Evolutionary conservation across 2,888 invertebrate genomes (phyloP).

Genomic region (Saturnia japonica): DNA sequence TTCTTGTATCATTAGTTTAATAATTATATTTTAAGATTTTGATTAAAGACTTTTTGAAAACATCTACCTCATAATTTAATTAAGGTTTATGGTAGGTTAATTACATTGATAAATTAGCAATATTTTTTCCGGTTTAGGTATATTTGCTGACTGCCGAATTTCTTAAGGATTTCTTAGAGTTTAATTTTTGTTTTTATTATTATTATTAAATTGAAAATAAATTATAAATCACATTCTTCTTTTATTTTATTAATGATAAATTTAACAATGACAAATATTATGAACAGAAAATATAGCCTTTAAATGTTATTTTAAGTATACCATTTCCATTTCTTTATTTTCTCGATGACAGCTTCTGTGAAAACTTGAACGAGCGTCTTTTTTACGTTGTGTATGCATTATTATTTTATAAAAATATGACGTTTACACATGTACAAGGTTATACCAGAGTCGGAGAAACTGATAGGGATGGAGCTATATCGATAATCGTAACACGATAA

Average conservation of each 20-base stretch:
- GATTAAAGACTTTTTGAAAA: constrained; percentile 77
- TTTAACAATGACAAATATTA: too few relatives aligned
- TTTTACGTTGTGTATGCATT: too few relatives aligned
- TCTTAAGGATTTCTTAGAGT: constrained; percentile 72
- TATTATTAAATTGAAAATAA: constrained; percentile 76
- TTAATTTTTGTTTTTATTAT: constrained; percentile 71
- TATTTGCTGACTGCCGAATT: constrained; percentile 66
- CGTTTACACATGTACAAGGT: too few relatives aligned
- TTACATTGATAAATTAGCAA: constrained; percentile 73
- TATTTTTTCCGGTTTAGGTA: constrained; percentile 61
- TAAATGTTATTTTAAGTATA: too few relatives aligned
- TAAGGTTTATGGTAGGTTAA: constrained; percentile 73
- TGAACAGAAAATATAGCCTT: too few relatives aligned
- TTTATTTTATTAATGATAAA: constrained; percentile 28
- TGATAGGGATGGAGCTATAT: too few relatives aligned
- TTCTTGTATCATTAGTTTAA: constrained; percentile 56
- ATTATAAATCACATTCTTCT: constrained; percentile 52
- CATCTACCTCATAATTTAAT: constrained; percentile 81
- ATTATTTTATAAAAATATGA: too few relatives aligned
- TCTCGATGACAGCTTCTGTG: too few relatives aligned
- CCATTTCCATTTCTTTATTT: too few relatives aligned
- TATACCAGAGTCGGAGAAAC: too few relatives aligned
- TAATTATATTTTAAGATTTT: constrained; percentile 66
- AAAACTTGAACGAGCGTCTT: too few relatives aligned
- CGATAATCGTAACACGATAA: too few relatives aligned